A percentile compares a stretch with the other conserved stretches of the same genome.
These are phyloP conservation scores for Diceros bicornis DNA, from an alignment of 2,797 vertebrate genomes.

Conservation along the genomic window DNA sequence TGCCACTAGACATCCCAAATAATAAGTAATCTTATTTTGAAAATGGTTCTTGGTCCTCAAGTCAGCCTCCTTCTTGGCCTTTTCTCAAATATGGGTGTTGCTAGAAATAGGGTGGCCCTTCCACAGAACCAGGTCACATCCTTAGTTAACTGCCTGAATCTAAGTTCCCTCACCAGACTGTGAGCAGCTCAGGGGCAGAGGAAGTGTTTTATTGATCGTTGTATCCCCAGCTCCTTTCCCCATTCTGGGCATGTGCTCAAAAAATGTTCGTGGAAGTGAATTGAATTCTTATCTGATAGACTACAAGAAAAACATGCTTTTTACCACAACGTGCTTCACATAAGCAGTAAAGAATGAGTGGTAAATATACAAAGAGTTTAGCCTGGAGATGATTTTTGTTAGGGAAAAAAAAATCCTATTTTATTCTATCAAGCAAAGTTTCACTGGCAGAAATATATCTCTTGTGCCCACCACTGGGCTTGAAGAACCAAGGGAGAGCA, in stretches of 20 bases:
- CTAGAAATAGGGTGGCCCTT: background rate
- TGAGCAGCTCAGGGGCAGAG: background rate
- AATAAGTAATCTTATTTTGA: constrained; percentile 17
- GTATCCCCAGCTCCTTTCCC: background rate
- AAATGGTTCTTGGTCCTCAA: background rate
- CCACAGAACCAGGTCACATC: background rate
- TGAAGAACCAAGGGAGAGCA: background rate
- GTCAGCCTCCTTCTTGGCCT: background rate
- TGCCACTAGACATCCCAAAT: background rate
- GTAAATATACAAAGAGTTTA: background rate
- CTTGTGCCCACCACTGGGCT: background rate
- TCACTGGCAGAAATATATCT: constrained; percentile 11
- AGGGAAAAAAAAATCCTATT: background rate
- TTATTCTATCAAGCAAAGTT: background rate
- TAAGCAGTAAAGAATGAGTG: background rate
- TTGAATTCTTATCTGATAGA: constrained; percentile 32
- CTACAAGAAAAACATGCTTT: background rate
- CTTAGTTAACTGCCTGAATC: background rate
- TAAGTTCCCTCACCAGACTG: background rate
- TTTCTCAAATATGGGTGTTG: background rate
- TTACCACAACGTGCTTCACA: background rate
- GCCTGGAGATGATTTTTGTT: background rate
- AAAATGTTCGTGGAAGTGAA: background rate
- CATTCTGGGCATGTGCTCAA: background rate
- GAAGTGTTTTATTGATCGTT: background rate